Base-by-base conservation (phyloP, 2,888 invertebrate genomes). In the Salticus scenicus region DNA sequence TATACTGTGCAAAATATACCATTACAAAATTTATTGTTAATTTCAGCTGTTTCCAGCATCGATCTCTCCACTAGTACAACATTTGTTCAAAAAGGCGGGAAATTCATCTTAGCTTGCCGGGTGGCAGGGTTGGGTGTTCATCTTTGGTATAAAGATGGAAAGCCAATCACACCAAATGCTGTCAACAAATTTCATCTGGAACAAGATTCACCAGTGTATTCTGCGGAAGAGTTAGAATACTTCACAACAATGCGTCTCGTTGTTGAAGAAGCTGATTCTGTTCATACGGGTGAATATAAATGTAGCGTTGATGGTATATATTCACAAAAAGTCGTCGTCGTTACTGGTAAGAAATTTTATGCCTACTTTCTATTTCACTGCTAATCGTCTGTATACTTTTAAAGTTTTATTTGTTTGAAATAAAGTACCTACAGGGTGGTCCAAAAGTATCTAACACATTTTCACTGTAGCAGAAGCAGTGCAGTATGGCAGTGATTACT, bases 101-200 rank as follows among this genome's bases (percentile, higher is more conserved):
- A 75, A 31, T 88, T 88, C 30, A 78, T 47, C 14, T 79, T 88
- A 28, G 73, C 78, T 28, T 88, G 88, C 51, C 67, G 70, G 64
- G 88, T 88, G 7, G 51, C 83, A 31, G 75, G 78, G 14, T 12
- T 67, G 37, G 87, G 79, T 51, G 28, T 88, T 0, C 88, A 88
- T 69, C 72, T 88, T 31, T 88, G 88, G 88, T 88, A 76, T 37
- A 88, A 88, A 80, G 88, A 88, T 83, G 88, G 88, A 27, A 85
- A 78, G 51, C 82, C 87, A 7, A 72, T 88, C 63, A 57, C 67
- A 70, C 82, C 83, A 33, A 76, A 82, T 63, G 30, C 79, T 42
- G 27, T 77, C n/a, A 88, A 88, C 66, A 79, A 79, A 42, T 88
- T 78, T 72, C 83, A 76, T 69, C 57, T 88, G 74, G 88, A 87